Conservation (phyloP, 2,797 vertebrate genomes). For the Petrocephalus sullivani region DNA sequence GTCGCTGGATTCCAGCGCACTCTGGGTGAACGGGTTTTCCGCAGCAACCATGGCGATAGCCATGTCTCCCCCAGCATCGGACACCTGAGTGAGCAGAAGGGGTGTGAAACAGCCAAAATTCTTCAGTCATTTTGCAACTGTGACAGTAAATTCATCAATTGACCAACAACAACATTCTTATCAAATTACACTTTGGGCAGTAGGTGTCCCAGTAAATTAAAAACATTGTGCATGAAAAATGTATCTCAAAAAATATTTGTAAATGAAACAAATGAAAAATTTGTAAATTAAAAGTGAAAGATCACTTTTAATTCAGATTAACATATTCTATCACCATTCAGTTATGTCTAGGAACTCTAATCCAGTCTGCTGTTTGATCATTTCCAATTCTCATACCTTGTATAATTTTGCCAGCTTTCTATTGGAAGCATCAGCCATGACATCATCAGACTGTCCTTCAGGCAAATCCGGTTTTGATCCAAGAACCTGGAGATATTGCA, state of each 20-base stretch:
- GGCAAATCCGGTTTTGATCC: constrained; percentile 56
- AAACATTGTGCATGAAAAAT: not conserved
- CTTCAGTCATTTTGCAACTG: not conserved
- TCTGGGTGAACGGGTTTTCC: constrained; percentile 52
- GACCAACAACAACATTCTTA: not conserved
- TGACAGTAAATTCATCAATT: constrained; percentile 2
- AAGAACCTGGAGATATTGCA: constrained; percentile 42
- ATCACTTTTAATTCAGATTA: not conserved
- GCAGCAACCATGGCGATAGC: constrained; percentile 46
- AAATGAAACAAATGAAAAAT: not conserved
- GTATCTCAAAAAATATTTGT: not conserved
- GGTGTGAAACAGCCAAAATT: not conserved
- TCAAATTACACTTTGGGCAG: not conserved
- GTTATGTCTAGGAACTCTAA: not conserved
- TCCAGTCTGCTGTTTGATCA: not conserved
- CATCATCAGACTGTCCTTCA: constrained; percentile 37
- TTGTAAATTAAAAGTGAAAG: no score
- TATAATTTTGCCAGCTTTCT: constrained; percentile 49
- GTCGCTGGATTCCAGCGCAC: constrained; percentile 46
- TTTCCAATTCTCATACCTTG: constrained; percentile 42
- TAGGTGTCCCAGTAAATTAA: not conserved
- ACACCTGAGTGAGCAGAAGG: constrained; percentile 45
- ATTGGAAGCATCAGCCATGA: constrained; percentile 43
- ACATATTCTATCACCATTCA: not conserved
- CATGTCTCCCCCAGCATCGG: constrained; percentile 49